A percentile compares a stretch with the other conserved stretches of the same genome.
Evolutionary conservation across 2,113 vertebrate species (phyloP).

Genomic region (Crocuta crocuta): DNA sequence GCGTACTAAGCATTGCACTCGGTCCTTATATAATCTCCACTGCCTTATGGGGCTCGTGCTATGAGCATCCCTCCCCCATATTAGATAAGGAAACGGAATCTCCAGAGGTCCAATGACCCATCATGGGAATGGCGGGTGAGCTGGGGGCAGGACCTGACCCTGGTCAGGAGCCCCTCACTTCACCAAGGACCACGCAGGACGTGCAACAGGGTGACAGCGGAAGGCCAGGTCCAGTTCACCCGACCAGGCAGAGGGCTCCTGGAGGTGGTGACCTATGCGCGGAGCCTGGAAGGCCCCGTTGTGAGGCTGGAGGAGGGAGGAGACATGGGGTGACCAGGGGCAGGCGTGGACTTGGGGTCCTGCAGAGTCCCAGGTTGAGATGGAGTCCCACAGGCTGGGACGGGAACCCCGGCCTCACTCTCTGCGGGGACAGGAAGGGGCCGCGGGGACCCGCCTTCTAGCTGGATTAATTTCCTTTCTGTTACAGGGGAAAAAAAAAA

Average conservation of each 20-base stretch:
- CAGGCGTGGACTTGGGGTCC: not conserved
- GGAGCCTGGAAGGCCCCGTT: not conserved
- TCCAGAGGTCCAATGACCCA: not conserved
- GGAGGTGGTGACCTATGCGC: not conserved
- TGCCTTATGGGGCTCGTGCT: not conserved
- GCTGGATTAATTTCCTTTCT: not conserved
- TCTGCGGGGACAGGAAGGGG: not conserved
- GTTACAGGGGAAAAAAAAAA: not conserved
- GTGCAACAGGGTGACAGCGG: rapidly evolving
- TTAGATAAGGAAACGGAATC: not conserved
- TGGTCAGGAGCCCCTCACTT: rapidly evolving
- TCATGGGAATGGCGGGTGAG: rapidly evolving
- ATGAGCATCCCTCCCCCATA: not conserved
- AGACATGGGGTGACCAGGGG: not conserved
- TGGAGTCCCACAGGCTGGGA: not conserved
- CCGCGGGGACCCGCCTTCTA: not conserved
- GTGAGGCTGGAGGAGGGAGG: not conserved
- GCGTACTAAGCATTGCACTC: rapidly evolving
- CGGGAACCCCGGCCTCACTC: not conserved
- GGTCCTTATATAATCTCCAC: not conserved
- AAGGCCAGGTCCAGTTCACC: not conserved
- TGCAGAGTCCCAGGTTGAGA: not conserved
- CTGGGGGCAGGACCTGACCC: not conserved
- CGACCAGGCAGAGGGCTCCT: not conserved
- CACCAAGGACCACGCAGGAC: not conserved